Percentiles rank a stretch among this genome's conserved stretches.
Conservation (phyloP, 2,113 vertebrate genomes). For the Cryptomyrus ogoouensis region DNA sequence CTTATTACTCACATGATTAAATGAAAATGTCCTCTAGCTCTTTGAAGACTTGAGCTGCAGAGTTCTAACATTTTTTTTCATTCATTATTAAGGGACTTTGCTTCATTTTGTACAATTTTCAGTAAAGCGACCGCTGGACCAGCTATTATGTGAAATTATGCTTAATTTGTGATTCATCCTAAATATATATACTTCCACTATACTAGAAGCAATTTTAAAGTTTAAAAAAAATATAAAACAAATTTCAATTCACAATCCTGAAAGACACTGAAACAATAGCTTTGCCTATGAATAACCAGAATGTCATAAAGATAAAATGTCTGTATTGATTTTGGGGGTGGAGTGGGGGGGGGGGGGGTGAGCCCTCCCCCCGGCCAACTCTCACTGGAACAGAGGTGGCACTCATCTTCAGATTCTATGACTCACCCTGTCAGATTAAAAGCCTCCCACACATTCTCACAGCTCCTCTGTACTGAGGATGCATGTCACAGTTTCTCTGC, state of each 20-base stretch:
- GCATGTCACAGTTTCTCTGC: not conserved
- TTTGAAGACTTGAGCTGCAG: not conserved
- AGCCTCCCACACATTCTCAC: not conserved
- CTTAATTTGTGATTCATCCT: not conserved
- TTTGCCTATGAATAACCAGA: not conserved
- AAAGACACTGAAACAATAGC: not conserved
- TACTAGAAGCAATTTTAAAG: not conserved
- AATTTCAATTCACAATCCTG: not conserved
- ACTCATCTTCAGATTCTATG: not conserved
- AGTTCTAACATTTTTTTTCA: not conserved
- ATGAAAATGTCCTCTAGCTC: not conserved
- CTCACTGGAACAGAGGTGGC: not conserved
- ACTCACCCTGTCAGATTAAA: not conserved
- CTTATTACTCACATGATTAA: not conserved
- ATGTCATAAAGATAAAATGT: not conserved
- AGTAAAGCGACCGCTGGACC: not conserved
- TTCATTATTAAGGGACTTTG: not conserved
- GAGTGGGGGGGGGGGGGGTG: not conserved
- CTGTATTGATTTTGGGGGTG: not conserved
- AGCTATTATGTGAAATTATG: not conserved
- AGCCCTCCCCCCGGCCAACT: not conserved
- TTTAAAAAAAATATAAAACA: not conserved
- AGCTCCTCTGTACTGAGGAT: not conserved
- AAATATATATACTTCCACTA: not conserved
- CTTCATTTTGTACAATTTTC: not conserved